Base-by-base conservation (phyloP, 2,888 invertebrate genomes). In the Cryptocheilus praepositus region DNA sequence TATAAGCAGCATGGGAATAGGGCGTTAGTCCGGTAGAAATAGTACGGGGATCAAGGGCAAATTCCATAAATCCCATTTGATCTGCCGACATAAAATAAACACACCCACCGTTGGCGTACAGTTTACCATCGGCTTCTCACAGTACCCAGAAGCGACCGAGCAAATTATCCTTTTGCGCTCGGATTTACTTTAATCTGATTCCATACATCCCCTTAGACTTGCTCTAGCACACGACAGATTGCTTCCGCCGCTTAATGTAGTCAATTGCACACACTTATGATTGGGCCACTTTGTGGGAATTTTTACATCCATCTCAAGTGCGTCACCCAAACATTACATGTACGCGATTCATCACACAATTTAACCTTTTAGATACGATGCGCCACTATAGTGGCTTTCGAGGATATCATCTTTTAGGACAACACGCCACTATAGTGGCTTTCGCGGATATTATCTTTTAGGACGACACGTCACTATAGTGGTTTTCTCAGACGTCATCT, bases 41-140 rank as follows among this genome's bases (percentile, higher is more conserved):
- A 77, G 71, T 71, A 72, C 76, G 74, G 76, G 80, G 79, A 77
- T 76, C 74, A 68, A 57, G 65, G 59, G 67, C 72, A 74, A 81
- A 80, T 83, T 84, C 74, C 74, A 77, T 80, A 85, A 86, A 87
- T 85, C 86, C 86, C 67, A 74, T 81, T 81, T 83, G 83, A 86
- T 82, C 84, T 77, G 69, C 61, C 72, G 81, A 84, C 84, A 84
- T 84, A 82, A 85, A 85, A 85, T 83, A 86, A 85, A 83, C 83
- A 84, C 85, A 71, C 83, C 79, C 81, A 74, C 72, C 77, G 68
- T 71, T 69, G 58, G 43, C 56, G 62, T 25, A 25, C 36, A 61
- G 61, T 74, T 72, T 64, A 59, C 64, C 57, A 61, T 73, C 66
- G 71, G 71, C 76, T 74, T 69, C 71, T 64, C 70, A 25, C 58